Evolutionary conservation across 2,113 vertebrate genomes (phyloP).

Genomic region (Castor canadensis): DNA sequence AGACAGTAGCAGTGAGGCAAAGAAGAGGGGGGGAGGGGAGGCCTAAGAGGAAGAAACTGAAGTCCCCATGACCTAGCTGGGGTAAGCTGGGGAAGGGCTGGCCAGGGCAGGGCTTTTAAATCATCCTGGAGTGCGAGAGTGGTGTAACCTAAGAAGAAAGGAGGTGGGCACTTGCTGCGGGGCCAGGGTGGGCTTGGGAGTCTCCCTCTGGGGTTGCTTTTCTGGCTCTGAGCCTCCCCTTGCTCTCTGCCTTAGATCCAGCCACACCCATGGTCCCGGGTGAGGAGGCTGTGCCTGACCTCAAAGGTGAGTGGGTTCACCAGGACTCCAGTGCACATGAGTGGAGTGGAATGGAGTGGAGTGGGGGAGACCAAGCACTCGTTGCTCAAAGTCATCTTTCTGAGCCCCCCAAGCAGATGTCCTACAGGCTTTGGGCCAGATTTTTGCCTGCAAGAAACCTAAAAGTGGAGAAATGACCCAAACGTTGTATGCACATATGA

Average conservation of each 20-base stretch:
- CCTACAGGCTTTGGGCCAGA: background rate
- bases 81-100: background rate
- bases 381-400: background rate
- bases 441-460: background rate
- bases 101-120: background rate
- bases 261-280: rapidly evolving
- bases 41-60: background rate
- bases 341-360: too few species aligned
- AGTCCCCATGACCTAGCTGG: background rate
- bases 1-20: background rate
- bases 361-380: too few species aligned
- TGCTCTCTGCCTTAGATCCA: conserved; percentile 58
- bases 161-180: background rate
- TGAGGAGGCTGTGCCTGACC: background rate
- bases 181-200: rapidly evolving
- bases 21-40: background rate
- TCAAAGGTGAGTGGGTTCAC: conserved; percentile 54
- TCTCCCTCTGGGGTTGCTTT: background rate
- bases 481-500: too few species aligned
- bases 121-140: rapidly evolving
- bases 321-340: background rate
- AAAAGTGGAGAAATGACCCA: too few species aligned
- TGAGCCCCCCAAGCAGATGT: background rate
- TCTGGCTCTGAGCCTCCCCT: background rate
- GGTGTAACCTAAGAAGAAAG: background rate